phyloP scores from a whole-genome alignment of 2,888 invertebrate genomes.

The Myopa testacea region DNA sequence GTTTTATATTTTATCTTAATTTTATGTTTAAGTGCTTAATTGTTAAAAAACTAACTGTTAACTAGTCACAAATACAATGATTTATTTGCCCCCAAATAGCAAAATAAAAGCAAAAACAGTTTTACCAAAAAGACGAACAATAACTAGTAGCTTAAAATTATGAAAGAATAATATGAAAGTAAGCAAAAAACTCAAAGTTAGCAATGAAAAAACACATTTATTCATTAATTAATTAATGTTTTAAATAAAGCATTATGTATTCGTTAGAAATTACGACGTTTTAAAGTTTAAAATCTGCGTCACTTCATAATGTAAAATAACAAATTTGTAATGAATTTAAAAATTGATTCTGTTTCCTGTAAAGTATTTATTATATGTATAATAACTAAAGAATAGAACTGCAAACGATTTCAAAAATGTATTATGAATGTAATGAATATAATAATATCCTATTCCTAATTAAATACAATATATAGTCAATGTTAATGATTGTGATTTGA shows the following conservation, averaged over 20 bases:
- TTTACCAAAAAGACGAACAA: conserved; percentile 43
- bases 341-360: conserved; percentile 20
- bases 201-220: not conserved
- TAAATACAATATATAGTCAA: not conserved
- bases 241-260: not conserved
- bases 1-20: conserved; percentile 13
- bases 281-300: conserved; percentile 2
- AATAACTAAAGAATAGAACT: not conserved
- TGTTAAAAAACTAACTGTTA: conserved; percentile 10
- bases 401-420: conserved; percentile 50
- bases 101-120: not conserved
- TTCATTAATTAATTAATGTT: not conserved
- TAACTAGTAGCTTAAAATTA: conserved; percentile 41
- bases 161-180: conserved; percentile 11
- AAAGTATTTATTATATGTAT: conserved; percentile 40
- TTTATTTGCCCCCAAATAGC: not conserved
- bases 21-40: conserved; percentile 23
- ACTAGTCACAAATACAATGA: conserved; percentile 15
- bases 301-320: not conserved
- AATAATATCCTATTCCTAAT: not conserved
- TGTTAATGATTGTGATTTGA: too few relatives aligned
- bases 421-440: conserved; percentile 54
- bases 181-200: not conserved
- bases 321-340: not conserved
- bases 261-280: too few relatives aligned